Base-by-base conservation (phyloP, 2,113 vertebrate genomes). In the Halcyon senegalensis region DNA sequence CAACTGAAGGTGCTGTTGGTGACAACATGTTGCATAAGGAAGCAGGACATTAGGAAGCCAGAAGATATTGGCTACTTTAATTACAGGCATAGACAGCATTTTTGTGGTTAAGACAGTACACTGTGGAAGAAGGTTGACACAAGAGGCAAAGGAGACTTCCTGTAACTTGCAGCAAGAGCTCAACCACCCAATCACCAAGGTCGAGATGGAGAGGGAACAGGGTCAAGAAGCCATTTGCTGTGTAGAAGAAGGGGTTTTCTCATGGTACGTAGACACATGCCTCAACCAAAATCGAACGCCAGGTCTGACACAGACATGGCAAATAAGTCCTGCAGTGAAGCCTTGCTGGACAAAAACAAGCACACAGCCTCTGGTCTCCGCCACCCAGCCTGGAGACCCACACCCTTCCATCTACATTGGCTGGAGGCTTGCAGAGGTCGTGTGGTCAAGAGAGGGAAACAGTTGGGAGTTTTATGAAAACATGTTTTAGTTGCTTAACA, bases 201-300 rank as follows among this genome's bases (percentile, higher is more conserved):
- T 16, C 1, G 3, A 88, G 39, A 46, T 1, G 4, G 50, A 53
- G 11, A 51, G 12, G 41, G 19, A 88, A 43, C n/a, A 50, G 77
- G 10, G 48, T 3, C 4, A 51, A 80, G 51, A 72, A 19, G 46
- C 13, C 56, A 44, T 31, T 16, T 37, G 8, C 18, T 5, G 4
- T 11, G 25, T 46, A 25, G 60, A 91, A 69, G 68, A 43, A 39
- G 10, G 10, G 20, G 7, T 20, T 73, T 77, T 44, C 50, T 41
- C 5, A 2, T 2, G 20, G 59, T 33, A 39, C 0, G 0, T 0
- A 25, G 27, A 28, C 19, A 58, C 3, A 9, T 13, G 5, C 33
- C 27, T 60, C 64, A 60, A 60, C 33, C 21, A 59, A 84, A 87
- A 60, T 39, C 60, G 50, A 83, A 41, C 64, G 77, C 11, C 48